Conservation (phyloP, 2,888 invertebrate genomes). For the Parnassius smintheus region DNA sequence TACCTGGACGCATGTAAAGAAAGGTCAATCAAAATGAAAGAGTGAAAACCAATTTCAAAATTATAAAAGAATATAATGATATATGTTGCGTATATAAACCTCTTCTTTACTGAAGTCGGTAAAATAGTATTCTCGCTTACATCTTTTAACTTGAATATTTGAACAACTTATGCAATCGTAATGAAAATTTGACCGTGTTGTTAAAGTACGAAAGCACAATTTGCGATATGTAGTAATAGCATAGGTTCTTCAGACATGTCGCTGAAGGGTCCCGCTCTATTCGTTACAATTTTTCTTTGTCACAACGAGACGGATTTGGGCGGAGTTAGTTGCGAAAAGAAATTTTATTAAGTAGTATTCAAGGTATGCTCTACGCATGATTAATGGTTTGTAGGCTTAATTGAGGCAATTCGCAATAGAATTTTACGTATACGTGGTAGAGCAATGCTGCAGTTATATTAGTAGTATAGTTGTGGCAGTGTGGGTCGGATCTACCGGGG, state of each 20-base stretch:
- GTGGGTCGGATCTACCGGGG: too few relatives aligned
- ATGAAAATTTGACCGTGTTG: constrained; percentile 13
- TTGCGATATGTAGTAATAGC: background rate
- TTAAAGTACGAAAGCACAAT: constrained; percentile 4
- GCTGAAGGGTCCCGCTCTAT: constrained; percentile 60
- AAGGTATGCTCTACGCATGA: constrained; percentile 41
- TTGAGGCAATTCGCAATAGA: constrained; percentile 12
- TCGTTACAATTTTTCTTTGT: constrained; percentile 78
- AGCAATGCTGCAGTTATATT: too few relatives aligned
- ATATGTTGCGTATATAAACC: too few relatives aligned
- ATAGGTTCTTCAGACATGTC: constrained; percentile 48
- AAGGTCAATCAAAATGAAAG: too few relatives aligned
- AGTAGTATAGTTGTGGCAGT: too few relatives aligned
- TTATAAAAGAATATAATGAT: too few relatives aligned
- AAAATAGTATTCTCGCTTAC: background rate
- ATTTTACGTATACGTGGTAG: too few relatives aligned
- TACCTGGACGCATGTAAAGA: too few relatives aligned
- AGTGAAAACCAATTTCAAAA: too few relatives aligned
- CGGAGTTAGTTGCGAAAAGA: constrained; percentile 67
- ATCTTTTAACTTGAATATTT: constrained; percentile 7
- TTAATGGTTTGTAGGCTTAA: constrained; percentile 38
- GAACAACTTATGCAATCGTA: constrained; percentile 1
- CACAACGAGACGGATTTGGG: constrained; percentile 71
- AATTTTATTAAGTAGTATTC: constrained; percentile 59
- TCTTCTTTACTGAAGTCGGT: too few relatives aligned